Conservation (phyloP, 2,113 vertebrate species). For the Syrrhaptes paradoxus region DNA sequence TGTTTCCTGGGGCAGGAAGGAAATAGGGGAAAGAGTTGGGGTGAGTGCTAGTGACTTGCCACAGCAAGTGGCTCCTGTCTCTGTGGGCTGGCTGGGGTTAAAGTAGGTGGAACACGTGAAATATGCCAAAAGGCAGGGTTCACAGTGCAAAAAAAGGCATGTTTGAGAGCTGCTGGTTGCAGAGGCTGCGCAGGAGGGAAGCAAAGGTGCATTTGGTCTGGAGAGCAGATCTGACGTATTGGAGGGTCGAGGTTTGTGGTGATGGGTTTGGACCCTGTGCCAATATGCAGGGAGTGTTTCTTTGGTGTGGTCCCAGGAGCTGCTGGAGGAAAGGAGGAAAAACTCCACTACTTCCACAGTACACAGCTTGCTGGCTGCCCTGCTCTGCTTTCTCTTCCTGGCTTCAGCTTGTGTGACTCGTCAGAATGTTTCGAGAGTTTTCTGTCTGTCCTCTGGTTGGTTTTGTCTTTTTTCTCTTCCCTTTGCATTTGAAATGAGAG, state of each 20-base stretch:
- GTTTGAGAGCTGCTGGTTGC: background rate
- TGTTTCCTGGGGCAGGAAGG: background rate
- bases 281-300: background rate
- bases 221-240: too few species aligned
- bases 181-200: accelerated
- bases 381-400: background rate
- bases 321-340: background rate
- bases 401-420: background rate
- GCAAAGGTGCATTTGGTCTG: accelerated
- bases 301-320: background rate
- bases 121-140: background rate
- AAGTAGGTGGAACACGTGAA: background rate
- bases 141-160: background rate
- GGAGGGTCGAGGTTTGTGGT: background rate
- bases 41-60: background rate
- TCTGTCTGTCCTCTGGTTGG: background rate
- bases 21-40: background rate
- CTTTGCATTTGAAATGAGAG: background rate
- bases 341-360: background rate
- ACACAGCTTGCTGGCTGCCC: background rate
- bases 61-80: background rate
- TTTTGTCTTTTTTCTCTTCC: background rate
- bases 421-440: background rate
- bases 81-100: background rate
- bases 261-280: background rate